Evolutionary conservation across 2,888 invertebrate species (phyloP).

Genomic region (Xestoiulus laeticollis): DNA sequence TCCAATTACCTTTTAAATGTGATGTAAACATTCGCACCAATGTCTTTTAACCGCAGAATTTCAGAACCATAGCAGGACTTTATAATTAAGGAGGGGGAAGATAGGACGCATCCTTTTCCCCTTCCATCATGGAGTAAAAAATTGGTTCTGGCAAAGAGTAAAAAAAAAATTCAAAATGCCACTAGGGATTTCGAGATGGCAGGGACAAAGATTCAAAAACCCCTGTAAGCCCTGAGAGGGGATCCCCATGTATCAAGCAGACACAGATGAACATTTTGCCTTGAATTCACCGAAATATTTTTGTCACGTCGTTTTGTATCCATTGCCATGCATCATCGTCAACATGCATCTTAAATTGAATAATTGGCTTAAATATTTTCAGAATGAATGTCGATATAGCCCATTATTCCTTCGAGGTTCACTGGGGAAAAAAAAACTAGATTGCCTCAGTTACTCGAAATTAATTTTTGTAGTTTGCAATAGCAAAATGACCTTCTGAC

Average conservation of each 20-base stretch:
- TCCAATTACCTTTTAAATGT: neutral
- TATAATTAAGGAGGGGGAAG: neutral
- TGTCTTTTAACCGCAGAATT: neutral
- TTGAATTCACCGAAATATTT: neutral
- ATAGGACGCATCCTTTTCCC: neutral
- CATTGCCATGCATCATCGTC: neutral
- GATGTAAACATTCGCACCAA: slow-evolving; percentile 10
- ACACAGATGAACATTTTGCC: neutral
- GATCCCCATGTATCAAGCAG: neutral
- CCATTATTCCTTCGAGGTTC: too few species aligned
- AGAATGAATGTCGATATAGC: neutral
- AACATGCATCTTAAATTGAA: neutral
- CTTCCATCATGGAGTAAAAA: neutral
- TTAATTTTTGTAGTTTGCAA: too few species aligned
- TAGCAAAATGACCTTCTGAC: too few species aligned
- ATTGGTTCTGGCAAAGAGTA: neutral
- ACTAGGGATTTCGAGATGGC: neutral
- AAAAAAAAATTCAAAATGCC: slow-evolving; percentile 8
- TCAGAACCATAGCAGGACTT: neutral
- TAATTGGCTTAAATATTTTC: neutral
- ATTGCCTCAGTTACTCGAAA: too few species aligned
- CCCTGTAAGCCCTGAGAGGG: neutral
- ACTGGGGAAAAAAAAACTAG: too few species aligned
- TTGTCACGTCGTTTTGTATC: neutral
- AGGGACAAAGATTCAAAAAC: neutral